Base-by-base conservation (phyloP, 2,797 vertebrate genomes). In the Enteromius anoplus region DNA sequence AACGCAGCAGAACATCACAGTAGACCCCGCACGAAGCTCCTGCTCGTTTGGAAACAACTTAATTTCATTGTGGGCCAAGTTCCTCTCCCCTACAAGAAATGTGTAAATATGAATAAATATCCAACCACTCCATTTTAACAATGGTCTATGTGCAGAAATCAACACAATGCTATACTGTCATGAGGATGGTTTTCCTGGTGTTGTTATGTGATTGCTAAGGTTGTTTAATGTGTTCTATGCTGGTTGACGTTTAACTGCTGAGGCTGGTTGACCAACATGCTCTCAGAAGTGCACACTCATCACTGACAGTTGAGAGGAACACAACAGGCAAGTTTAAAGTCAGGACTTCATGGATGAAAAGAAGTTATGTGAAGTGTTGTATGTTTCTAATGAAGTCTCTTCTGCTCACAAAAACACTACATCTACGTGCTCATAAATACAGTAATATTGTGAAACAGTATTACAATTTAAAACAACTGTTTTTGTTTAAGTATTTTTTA, bases 1-100 rank as follows among this genome's bases (percentile, higher is more conserved):
- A 75, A 93, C 29, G 69, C 93, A 93, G 88, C 93, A 94, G 89
- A 93, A 88, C 80, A 58, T 82, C 32, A 83, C 73, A 0, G 55
- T 83, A 29, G 72, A 80, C 23, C 91, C 90, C 60, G 90, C 89
- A 81, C 51, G 88, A 80, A 93, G 81, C 65, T 92, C 71, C 40
- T 15, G 68, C 0, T 70, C 0, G 0, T 0, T 0, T 0, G 93
- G 93, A 34, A 90, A 93, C 3, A 93, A 81, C 82, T 4, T 2
- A 4, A 29, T 9, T 47, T 12, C 0, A 3, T 11, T 0, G 0
- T 68, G 71, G 21, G 32, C 14, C 9, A 11, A 5, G n/a, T 82
- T 83, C 60, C 29, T 58, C 51, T 84, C 60, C 42, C 84, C 86
- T 87, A 49, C 65, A 85, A 55, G 58, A 77, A 55, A 75, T 8